Percentiles rank a stretch among this genome's conserved stretches.
Evolutionary conservation across 2,888 invertebrate species (phyloP).

Genomic region (Coremacera marginata): DNA sequence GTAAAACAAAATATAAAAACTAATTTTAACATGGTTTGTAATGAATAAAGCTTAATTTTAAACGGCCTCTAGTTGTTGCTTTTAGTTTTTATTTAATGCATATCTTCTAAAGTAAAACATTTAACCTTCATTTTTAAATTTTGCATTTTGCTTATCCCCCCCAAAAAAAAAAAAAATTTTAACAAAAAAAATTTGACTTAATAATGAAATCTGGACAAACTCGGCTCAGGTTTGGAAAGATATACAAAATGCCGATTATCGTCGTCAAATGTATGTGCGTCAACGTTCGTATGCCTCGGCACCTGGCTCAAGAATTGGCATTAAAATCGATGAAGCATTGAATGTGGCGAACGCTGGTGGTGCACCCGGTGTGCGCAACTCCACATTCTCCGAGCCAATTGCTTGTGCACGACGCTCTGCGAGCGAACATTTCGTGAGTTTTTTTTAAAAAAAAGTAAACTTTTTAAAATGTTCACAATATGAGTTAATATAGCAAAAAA

Average conservation of each 20-base stretch:
- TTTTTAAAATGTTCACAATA: neutral
- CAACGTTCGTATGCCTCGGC: slow-evolving; percentile 67
- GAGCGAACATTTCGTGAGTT: slow-evolving; percentile 53
- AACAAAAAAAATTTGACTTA: too few species aligned
- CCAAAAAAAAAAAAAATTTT: too few species aligned
- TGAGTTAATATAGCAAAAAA: neutral
- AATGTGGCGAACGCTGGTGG: slow-evolving; percentile 45
- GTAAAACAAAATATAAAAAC: neutral
- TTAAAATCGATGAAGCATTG: slow-evolving; percentile 59
- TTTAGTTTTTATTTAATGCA: neutral
- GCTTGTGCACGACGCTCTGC: slow-evolving; percentile 53
- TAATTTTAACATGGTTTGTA: neutral
- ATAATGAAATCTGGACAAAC: neutral
- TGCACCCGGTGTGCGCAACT: slow-evolving; percentile 54
- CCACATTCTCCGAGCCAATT: slow-evolving; percentile 61
- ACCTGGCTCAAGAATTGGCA: slow-evolving; percentile 65
- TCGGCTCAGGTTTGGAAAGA: slow-evolving; percentile 65
- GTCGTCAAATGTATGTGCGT: slow-evolving; percentile 64
- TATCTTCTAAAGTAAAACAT: neutral
- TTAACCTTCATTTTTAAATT: too few species aligned
- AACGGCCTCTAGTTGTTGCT: neutral
- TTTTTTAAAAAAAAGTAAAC: slow-evolving; percentile 1
- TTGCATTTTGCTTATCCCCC: too few species aligned
- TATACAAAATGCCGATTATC: slow-evolving; percentile 62
- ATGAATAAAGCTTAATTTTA: neutral